These are phyloP conservation scores for Cheirogaleus medius DNA, from an alignment of 2,113 vertebrate species.

Conservation along the genomic window DNA sequence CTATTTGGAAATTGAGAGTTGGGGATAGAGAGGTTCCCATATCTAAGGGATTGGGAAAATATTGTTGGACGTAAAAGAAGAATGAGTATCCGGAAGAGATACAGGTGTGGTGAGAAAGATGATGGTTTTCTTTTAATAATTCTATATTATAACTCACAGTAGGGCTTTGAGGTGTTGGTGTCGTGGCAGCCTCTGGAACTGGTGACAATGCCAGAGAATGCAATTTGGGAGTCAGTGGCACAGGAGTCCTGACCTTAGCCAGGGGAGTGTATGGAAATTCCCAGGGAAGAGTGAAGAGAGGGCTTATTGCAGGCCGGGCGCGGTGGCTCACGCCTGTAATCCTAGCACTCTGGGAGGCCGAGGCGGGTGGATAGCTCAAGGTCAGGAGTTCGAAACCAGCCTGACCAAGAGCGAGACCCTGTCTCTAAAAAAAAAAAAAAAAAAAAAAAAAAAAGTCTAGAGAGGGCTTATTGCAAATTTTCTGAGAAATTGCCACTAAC, in stretches of 20 bases:
- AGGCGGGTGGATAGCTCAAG: too few relatives aligned
- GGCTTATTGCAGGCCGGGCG: too few relatives aligned
- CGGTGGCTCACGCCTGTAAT: too few relatives aligned
- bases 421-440: too few relatives aligned
- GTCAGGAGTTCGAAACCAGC: too few relatives aligned
- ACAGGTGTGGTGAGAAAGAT: neutral
- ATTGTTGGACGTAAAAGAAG: neutral
- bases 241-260: neutral
- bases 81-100: neutral
- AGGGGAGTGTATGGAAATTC: neutral
- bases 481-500: too few relatives aligned
- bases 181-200: neutral
- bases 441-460: too few relatives aligned
- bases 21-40: neutral
- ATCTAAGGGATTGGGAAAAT: neutral
- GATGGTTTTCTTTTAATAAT: neutral
- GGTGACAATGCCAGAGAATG: neutral
- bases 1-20: neutral
- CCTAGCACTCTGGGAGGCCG: too few relatives aligned
- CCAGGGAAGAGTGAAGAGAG: neutral
- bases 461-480: neutral
- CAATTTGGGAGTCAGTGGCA: neutral
- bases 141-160: neutral
- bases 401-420: too few relatives aligned
- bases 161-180: neutral